A percentile compares a stretch with the other conserved stretches of the same genome.
These are phyloP conservation scores for Sylvicapra grimmia DNA, from an alignment of 2,113 vertebrate species.

Conservation along the genomic window DNA sequence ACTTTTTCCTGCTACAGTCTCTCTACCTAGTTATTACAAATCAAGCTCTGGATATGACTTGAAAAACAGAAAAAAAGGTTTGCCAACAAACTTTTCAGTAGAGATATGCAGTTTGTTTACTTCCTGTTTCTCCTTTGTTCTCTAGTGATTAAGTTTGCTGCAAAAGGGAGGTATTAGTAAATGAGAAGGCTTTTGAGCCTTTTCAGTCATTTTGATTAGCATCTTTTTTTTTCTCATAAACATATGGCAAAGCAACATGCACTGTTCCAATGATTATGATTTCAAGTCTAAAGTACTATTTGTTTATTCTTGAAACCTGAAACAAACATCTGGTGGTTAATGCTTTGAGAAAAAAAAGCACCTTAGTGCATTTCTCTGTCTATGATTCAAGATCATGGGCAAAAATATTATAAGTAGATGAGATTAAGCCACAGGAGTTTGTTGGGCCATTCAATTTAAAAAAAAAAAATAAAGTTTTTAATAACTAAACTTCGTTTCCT, in stretches of 20 bases:
- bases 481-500: background rate
- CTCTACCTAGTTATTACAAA: background rate
- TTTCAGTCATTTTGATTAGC: conserved; percentile 36
- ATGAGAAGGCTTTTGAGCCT: background rate
- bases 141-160: background rate
- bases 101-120: background rate
- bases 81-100: background rate
- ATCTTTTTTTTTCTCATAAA: conserved; percentile 34
- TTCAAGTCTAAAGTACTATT: conserved; percentile 47
- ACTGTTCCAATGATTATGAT: conserved; percentile 41
- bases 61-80: background rate
- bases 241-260: conserved; percentile 54
- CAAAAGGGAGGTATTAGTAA: background rate
- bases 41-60: background rate
- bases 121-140: background rate
- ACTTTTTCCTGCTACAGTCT: background rate
- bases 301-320: conserved; percentile 54
- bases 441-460: background rate
- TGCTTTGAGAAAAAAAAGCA: background rate
- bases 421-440: background rate
- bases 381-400: background rate
- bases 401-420: background rate
- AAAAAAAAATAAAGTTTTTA: background rate
- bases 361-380: background rate
- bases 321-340: conserved; percentile 56